A percentile compares a stretch with the other conserved stretches of the same genome.
Evolutionary conservation across 2,113 vertebrate species (phyloP).

Genomic region (Argyrosomus japonicus): DNA sequence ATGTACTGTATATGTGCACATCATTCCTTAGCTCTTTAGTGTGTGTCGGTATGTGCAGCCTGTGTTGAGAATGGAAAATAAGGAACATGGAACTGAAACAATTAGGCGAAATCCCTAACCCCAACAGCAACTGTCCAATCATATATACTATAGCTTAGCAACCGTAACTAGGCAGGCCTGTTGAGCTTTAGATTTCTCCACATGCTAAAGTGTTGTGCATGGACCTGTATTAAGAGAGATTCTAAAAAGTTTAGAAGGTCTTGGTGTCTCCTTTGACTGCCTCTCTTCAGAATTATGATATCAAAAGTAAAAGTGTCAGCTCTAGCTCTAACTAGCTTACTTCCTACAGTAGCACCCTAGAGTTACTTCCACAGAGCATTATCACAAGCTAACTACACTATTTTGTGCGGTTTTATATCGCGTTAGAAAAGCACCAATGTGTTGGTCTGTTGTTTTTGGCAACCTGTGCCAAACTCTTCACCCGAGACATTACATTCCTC

Average conservation of each 20-base stretch:
- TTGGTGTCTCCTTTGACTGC: neutral
- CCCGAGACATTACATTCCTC: neutral
- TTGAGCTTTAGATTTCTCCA: neutral
- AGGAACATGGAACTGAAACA: too few relatives aligned
- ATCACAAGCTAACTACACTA: neutral
- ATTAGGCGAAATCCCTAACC: neutral
- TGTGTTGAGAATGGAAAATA: neutral
- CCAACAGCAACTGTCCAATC: neutral
- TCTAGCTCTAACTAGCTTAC: neutral
- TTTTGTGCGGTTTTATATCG: too few relatives aligned
- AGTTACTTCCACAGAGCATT: neutral
- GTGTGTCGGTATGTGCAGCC: conserved; percentile 7
- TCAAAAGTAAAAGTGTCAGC: neutral
- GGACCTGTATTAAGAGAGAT: neutral
- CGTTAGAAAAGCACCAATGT: too few relatives aligned
- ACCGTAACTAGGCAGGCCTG: neutral
- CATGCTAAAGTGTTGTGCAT: neutral
- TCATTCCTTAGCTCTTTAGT: neutral
- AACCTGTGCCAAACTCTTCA: neutral
- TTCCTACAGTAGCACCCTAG: neutral
- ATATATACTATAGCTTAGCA: neutral
- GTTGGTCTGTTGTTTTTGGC: neutral
- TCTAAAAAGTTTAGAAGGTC: too few relatives aligned
- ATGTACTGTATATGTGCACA: neutral
- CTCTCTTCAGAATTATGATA: neutral